Percentiles rank a stretch among this genome's conserved stretches.
Conservation (phyloP, 2,797 vertebrate genomes). For the Danio tinwini region DNA sequence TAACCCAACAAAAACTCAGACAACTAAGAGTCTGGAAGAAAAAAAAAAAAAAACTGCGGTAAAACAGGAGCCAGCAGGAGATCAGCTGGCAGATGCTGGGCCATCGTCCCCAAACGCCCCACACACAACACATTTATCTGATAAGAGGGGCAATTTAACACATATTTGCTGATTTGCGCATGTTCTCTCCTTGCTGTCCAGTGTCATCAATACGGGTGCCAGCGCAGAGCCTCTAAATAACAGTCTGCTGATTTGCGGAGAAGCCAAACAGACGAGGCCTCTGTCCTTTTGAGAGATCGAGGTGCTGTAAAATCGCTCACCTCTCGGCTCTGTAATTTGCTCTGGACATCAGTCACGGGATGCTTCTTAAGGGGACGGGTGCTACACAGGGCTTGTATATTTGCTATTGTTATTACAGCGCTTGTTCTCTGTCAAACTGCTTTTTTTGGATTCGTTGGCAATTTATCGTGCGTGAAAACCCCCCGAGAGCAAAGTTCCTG, state of each 20-base stretch:
- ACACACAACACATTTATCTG: conserved; percentile 72
- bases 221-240: conserved; percentile 65
- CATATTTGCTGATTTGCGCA: conserved; percentile 73
- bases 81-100: conserved; percentile 62
- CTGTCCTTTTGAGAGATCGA: conserved; percentile 51
- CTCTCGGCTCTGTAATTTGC: conserved; percentile 49
- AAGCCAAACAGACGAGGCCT: conserved; percentile 22
- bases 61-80: conserved; percentile 54
- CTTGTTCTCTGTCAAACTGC: conserved; percentile 49
- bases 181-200: conserved; percentile 69
- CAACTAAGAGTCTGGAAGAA: not conserved
- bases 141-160: conserved; percentile 70
- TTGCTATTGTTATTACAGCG: conserved; percentile 39
- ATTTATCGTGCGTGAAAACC: conserved; percentile 21
- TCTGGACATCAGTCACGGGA: conserved; percentile 44
- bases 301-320: conserved; percentile 44
- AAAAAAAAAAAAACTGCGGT: conserved; percentile 8
- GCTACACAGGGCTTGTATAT: conserved; percentile 29
- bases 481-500: not conserved
- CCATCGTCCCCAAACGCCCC: conserved; percentile 52
- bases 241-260: conserved; percentile 59
- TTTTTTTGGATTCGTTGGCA: conserved; percentile 4
- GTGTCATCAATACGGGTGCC: conserved; percentile 70
- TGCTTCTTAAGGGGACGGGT: conserved; percentile 43
- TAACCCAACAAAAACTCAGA: not conserved